Conservation (phyloP, 2,888 invertebrate genomes). For the Brenthis ino region DNA sequence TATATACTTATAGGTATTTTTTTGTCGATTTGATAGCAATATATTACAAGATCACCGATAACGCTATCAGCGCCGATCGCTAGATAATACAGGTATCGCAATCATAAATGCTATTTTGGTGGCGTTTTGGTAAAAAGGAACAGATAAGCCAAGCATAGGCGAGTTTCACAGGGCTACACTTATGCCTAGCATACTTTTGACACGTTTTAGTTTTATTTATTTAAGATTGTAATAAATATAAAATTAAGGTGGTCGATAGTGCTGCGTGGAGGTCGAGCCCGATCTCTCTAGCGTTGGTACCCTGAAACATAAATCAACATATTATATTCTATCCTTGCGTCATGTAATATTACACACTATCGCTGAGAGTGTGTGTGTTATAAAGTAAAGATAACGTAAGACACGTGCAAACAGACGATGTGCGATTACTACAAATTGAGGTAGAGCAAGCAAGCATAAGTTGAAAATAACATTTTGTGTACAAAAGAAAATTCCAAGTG, state of each 20-base stretch:
- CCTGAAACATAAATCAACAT: slow-evolving; percentile 50
- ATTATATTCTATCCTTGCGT: not conserved
- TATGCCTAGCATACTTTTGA: slow-evolving; percentile 3
- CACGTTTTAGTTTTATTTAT: not conserved
- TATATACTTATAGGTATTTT: not conserved
- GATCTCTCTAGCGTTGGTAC: slow-evolving; percentile 66
- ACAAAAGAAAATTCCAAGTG: not conserved
- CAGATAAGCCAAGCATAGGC: slow-evolving; percentile 13
- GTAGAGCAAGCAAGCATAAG: slow-evolving; percentile 16
- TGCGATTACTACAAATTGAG: slow-evolving; percentile 25
- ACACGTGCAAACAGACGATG: slow-evolving; percentile 49
- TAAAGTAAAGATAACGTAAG: slow-evolving; percentile 51
- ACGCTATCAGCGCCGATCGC: slow-evolving; percentile 28
- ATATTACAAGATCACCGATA: slow-evolving; percentile 35
- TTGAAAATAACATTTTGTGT: slow-evolving; percentile 9
- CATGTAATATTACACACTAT: slow-evolving; percentile 6
- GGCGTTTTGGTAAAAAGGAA: slow-evolving; percentile 23
- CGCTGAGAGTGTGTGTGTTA: slow-evolving; percentile 3
- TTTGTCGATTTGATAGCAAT: slow-evolving; percentile 20
- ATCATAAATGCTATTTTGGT: slow-evolving; percentile 33
- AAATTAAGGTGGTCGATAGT: slow-evolving; percentile 49
- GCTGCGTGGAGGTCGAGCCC: slow-evolving; percentile 41
- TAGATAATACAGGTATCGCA: slow-evolving; percentile 26
- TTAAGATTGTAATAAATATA: not conserved
- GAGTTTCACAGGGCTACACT: slow-evolving; percentile 4